These are phyloP conservation scores for Drepanosiphum platanoidis DNA, from an alignment of 2,888 invertebrate species.

Conservation along the genomic window DNA sequence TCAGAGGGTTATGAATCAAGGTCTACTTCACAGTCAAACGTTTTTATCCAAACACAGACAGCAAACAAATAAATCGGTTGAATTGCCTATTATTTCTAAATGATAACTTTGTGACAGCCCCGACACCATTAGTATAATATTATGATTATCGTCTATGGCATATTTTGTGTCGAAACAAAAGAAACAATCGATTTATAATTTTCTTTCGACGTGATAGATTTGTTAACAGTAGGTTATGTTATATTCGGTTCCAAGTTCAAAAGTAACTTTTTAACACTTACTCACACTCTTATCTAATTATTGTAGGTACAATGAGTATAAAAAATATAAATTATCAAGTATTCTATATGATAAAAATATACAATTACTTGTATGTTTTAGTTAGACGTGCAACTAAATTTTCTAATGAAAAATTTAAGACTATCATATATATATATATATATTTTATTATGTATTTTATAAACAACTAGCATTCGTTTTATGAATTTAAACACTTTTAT, in stretches of 20 bases:
- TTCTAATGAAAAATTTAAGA: too few species aligned
- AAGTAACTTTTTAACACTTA: too few species aligned
- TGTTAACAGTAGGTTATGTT: neutral
- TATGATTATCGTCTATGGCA: neutral
- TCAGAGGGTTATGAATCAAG: slow-evolving; percentile 47
- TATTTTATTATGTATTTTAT: too few species aligned
- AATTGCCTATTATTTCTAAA: slow-evolving; percentile 32
- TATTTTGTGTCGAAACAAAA: neutral
- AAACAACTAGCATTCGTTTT: too few species aligned
- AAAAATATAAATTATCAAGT: too few species aligned
- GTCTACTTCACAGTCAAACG: slow-evolving; percentile 35
- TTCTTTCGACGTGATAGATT: neutral
- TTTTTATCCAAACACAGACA: slow-evolving; percentile 50
- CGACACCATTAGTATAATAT: neutral
- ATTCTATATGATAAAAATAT: too few species aligned
- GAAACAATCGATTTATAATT: neutral
- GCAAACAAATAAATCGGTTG: slow-evolving; percentile 32
- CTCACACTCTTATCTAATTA: too few species aligned
- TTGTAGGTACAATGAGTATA: too few species aligned
- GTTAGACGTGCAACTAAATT: too few species aligned
- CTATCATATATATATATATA: too few species aligned
- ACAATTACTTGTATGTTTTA: too few species aligned
- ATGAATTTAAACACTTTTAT: too few species aligned
- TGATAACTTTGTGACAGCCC: neutral
- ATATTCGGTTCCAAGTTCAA: neutral